A percentile compares a stretch with the other conserved stretches of the same genome.
These are phyloP conservation scores for Corythornis cristatus DNA, from an alignment of 2,113 vertebrate species.

Conservation along the genomic window DNA sequence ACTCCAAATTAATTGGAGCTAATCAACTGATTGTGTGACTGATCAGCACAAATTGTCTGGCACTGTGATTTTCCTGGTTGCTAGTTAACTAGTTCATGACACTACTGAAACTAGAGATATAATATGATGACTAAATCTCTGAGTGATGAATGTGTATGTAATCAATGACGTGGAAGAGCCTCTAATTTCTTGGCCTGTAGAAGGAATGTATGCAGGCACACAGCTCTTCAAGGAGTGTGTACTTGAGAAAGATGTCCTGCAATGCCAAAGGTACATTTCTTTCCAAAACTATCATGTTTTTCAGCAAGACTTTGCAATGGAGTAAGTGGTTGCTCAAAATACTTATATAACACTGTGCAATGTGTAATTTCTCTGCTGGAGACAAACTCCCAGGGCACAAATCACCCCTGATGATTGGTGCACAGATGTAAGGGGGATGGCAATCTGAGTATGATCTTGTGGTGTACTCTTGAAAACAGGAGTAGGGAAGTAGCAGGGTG, in stretches of 20 bases:
- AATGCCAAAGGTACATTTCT: background rate
- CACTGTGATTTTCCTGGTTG: background rate
- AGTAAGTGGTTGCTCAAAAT: background rate
- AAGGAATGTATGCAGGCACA: background rate
- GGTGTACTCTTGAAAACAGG: background rate
- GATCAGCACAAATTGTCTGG: constrained; percentile 1
- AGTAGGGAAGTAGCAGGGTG: background rate
- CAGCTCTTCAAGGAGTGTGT: background rate
- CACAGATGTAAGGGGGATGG: background rate
- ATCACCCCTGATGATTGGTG: background rate
- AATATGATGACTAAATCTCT: background rate
- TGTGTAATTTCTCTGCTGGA: background rate
- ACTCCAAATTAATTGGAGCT: constrained; percentile 12
- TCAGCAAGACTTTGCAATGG: background rate
- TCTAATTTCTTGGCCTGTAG: background rate
- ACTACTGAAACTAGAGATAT: background rate
- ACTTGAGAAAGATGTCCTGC: background rate
- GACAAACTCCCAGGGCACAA: background rate
- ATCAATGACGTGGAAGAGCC: background rate
- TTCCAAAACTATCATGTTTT: background rate
- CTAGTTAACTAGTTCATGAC: background rate
- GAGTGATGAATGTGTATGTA: background rate
- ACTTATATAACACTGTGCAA: background rate
- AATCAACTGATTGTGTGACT: constrained; percentile 15
- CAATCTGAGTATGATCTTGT: background rate